Conservation (phyloP, 2,113 vertebrate genomes). For the Centrocercus urophasianus region DNA sequence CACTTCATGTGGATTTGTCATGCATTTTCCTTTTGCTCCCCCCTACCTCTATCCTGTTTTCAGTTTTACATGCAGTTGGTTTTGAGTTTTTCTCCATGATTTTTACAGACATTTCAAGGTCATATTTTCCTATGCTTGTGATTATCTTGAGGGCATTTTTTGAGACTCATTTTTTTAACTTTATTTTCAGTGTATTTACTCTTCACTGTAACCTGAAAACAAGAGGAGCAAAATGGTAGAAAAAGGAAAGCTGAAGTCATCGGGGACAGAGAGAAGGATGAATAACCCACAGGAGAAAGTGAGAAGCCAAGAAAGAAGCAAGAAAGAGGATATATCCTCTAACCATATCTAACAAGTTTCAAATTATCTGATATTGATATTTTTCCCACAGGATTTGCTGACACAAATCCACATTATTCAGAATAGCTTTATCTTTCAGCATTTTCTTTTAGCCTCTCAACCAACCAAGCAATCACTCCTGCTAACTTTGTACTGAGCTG, state of each 20-base stretch:
- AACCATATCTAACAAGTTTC: background rate
- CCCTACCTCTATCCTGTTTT: background rate
- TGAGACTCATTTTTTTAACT: background rate
- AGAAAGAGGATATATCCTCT: background rate
- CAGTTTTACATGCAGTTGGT: background rate
- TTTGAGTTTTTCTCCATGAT: background rate
- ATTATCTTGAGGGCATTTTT: background rate
- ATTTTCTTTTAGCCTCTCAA: background rate
- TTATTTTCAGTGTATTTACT: background rate
- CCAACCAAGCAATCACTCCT: background rate
- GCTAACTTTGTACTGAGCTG: background rate
- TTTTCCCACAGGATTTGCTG: background rate
- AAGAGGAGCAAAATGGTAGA: background rate
- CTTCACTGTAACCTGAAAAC: background rate
- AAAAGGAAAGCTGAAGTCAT: background rate
- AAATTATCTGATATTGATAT: background rate
- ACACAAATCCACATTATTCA: background rate
- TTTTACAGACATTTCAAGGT: background rate
- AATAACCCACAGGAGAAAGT: background rate
- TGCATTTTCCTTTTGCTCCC: constrained; percentile 59
- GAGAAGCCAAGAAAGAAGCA: background rate
- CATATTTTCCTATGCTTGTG: background rate
- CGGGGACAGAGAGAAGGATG: background rate
- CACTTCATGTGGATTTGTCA: constrained; percentile 66
- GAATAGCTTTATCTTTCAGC: background rate